Conservation (phyloP, 2,888 invertebrate genomes). For the Ypsolopha sequella region DNA sequence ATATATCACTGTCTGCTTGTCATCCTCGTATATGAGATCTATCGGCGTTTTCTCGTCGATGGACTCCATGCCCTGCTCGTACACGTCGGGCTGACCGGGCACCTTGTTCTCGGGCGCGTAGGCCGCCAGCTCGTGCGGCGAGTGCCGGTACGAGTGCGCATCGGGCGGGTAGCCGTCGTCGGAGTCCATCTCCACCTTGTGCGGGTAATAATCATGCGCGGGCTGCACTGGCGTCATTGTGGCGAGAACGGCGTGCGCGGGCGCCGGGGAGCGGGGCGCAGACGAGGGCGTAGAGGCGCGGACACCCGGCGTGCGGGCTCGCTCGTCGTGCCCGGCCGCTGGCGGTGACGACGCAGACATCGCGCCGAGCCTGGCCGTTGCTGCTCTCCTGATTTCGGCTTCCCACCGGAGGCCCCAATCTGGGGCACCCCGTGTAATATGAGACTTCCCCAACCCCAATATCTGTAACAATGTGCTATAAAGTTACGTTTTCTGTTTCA, state of each 20-base stretch:
- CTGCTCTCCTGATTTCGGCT: conserved; percentile 31
- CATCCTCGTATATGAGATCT: conserved; percentile 87
- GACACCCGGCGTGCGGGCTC: conserved; percentile 33
- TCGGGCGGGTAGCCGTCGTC: conserved; percentile 73
- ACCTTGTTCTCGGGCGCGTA: conserved; percentile 71
- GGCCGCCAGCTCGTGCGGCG: conserved; percentile 63
- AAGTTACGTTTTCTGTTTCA: too few relatives aligned
- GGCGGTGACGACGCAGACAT: conserved; percentile 49
- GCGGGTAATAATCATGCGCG: conserved; percentile 76
- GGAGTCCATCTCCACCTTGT: conserved; percentile 74
- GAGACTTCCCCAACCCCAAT: conserved; percentile 33
- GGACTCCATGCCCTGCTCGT: conserved; percentile 61
- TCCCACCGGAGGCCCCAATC: conserved; percentile 48
- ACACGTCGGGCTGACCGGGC: conserved; percentile 65
- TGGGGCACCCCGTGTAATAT: conserved; percentile 57
- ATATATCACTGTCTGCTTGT: conserved; percentile 87
- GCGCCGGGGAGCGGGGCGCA: conserved; percentile 73
- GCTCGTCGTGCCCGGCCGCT: conserved; percentile 52
- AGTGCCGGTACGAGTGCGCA: conserved; percentile 70
- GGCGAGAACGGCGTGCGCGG: conserved; percentile 81
- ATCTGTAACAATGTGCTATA: conserved; percentile 36
- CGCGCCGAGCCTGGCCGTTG: conserved; percentile 29
- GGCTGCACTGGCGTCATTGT: conserved; percentile 89
- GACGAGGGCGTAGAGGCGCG: conserved; percentile 53
- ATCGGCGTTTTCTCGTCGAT: conserved; percentile 80